These are phyloP conservation scores for Cordylochernes scorpioides DNA, from an alignment of 2,888 invertebrate species.

Conservation along the genomic window DNA sequence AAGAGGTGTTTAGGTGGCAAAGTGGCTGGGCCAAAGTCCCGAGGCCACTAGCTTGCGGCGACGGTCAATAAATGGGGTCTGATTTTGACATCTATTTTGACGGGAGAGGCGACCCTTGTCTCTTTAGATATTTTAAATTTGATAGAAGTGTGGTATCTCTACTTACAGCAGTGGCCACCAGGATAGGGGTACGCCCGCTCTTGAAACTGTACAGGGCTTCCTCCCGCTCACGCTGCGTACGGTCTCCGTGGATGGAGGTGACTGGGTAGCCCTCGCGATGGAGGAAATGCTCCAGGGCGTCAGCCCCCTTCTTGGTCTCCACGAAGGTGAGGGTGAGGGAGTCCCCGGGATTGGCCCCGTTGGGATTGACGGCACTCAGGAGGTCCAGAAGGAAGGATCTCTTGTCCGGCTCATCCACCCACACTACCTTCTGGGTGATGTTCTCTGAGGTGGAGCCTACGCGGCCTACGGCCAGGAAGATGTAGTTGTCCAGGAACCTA, in stretches of 20 bases:
- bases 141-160: too few species aligned
- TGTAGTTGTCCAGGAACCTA: slow-evolving; percentile 92
- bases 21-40: too few species aligned
- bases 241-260: slow-evolving; percentile 95
- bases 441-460: slow-evolving; percentile 98
- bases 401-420: slow-evolving; percentile 96
- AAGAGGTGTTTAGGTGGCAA: too few species aligned
- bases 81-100: too few species aligned
- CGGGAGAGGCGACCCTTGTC: too few species aligned
- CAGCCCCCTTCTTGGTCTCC: slow-evolving; percentile 96
- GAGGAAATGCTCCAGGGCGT: slow-evolving; percentile 78
- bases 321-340: slow-evolving; percentile 87
- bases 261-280: slow-evolving; percentile 71
- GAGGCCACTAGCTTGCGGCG: too few species aligned
- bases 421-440: slow-evolving; percentile 91
- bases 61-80: too few species aligned
- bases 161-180: slow-evolving; percentile 75
- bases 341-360: slow-evolving; percentile 24
- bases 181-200: slow-evolving; percentile 66
- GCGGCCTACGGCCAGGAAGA: slow-evolving; percentile 93
- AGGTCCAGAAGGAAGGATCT: slow-evolving; percentile 83
- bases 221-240: slow-evolving; percentile 85
- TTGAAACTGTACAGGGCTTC: slow-evolving; percentile 82
- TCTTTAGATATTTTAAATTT: too few species aligned
- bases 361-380: slow-evolving; percentile 39